Evolutionary conservation across 1,140 invertebrate species (phyloP).

Genomic region (Eubasilissa regina): DNA sequence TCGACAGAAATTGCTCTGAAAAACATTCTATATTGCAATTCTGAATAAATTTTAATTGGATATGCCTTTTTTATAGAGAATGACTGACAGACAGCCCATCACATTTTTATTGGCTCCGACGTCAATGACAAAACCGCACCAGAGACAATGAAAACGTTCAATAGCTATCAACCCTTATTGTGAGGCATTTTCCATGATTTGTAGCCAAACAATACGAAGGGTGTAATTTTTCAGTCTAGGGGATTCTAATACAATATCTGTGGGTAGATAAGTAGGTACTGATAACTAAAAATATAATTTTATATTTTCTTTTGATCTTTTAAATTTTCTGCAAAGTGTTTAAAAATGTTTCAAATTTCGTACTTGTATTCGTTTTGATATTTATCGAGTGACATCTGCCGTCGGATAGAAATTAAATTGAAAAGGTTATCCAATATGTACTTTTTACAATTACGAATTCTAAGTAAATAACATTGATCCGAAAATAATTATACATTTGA

Average conservation of each 20-base stretch:
- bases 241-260: not conserved
- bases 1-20: not conserved
- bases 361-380: too few species aligned
- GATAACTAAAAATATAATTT: too few species aligned
- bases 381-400: too few species aligned
- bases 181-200: slow-evolving; percentile 20
- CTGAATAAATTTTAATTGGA: slow-evolving; percentile 24
- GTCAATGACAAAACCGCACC: slow-evolving; percentile 18
- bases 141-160: not conserved
- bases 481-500: too few species aligned
- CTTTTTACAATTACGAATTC: too few species aligned
- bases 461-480: too few species aligned
- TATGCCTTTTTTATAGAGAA: not conserved
- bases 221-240: slow-evolving; percentile 31
- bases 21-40: not conserved
- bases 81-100: not conserved
- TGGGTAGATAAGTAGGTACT: not conserved
- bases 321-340: too few species aligned
- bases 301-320: too few species aligned
- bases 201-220: slow-evolving; percentile 23
- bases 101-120: slow-evolving; percentile 17
- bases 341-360: too few species aligned
- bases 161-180: slow-evolving; percentile 10
- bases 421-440: too few species aligned
- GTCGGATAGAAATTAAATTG: too few species aligned